Percentiles rank a stretch among this genome's conserved stretches.
phyloP scores from a whole-genome alignment of 2,888 invertebrate species.

The Tineola bisselliella region DNA sequence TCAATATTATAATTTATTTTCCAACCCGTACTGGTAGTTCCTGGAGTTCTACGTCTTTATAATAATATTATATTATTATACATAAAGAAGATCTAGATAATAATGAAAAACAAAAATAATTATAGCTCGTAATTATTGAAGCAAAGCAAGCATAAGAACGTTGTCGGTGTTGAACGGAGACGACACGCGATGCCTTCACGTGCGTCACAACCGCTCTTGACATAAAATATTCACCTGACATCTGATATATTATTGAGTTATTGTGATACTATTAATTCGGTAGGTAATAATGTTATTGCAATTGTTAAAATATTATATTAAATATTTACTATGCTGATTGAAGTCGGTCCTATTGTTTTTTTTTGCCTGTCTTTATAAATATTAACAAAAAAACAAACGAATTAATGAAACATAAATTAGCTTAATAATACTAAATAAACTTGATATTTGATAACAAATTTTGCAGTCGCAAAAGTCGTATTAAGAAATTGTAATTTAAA shows the following conservation, averaged over 20 bases:
- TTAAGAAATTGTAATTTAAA: no score
- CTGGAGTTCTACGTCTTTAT: no score
- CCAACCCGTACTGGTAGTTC: no score
- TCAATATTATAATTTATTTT: no score
- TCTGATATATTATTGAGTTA: neutral
- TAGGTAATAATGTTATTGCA: neutral
- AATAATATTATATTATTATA: no score
- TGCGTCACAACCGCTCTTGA: constrained; percentile 29
- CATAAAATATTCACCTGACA: constrained; percentile 16
- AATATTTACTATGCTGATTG: neutral
- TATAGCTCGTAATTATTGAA: neutral
- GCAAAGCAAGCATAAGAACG: neutral
- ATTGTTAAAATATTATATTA: neutral
- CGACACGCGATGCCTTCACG: constrained; percentile 8
- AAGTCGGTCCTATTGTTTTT: no score
- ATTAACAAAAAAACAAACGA: no score
- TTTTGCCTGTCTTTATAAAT: no score
- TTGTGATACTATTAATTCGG: neutral
- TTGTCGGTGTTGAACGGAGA: neutral
- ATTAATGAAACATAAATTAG: no score
- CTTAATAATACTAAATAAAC: no score
- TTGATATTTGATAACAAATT: no score
- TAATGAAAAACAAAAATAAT: neutral
- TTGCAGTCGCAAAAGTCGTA: no score
- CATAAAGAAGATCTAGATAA: neutral